Evolutionary conservation across 2,888 invertebrate genomes (phyloP).

Genomic region (Plebejus anna): DNA sequence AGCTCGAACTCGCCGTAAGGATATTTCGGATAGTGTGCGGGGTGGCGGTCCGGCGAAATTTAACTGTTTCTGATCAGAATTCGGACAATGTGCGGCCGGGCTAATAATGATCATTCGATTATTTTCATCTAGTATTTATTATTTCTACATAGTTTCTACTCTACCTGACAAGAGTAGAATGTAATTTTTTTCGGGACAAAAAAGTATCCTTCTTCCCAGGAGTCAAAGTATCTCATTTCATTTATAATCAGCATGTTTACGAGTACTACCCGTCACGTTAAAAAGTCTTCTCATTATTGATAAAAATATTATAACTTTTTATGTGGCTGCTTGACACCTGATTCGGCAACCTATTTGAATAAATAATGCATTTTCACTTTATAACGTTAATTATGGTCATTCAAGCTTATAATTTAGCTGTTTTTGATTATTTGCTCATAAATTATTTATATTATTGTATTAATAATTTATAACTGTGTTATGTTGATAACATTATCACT

Average conservation of each 20-base stretch:
- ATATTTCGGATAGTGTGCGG: too few species aligned
- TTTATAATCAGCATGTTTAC: too few species aligned
- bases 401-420: not conserved
- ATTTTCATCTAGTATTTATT: not conserved
- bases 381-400: not conserved
- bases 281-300: not conserved
- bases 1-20: too few species aligned
- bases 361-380: constrained; percentile 1
- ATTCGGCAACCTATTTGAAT: not conserved
- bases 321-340: not conserved
- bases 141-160: not conserved
- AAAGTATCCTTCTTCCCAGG: too few species aligned
- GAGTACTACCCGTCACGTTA: too few species aligned
- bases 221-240: too few species aligned
- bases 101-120: not conserved
- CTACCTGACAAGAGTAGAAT: not conserved
- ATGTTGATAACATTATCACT: not conserved
- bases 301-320: not conserved
- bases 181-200: too few species aligned
- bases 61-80: too few species aligned
- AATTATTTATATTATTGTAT: not conserved
- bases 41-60: too few species aligned
- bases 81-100: too few species aligned
- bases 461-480: not conserved
- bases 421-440: not conserved